These are phyloP conservation scores for Invenusta paracnida DNA, from an alignment of 2,888 invertebrate species.

Conservation along the genomic window DNA sequence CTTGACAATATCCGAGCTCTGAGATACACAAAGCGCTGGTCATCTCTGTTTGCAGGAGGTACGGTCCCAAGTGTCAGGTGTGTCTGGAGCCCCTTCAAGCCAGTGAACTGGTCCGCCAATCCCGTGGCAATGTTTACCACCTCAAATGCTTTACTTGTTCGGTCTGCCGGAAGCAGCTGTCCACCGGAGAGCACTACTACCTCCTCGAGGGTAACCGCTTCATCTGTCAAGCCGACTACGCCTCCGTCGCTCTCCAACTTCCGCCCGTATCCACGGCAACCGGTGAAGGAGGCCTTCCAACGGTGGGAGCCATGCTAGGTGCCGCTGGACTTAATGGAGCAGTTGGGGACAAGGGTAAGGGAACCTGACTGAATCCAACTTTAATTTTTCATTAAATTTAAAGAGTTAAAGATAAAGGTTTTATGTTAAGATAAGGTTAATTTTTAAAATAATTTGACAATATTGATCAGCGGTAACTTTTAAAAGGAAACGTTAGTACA, in stretches of 20 bases:
- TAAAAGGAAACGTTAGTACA: too few species aligned
- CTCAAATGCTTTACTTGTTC: conserved; percentile 38
- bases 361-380: too few species aligned
- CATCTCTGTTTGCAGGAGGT: conserved; percentile 22
- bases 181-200: conserved; percentile 42
- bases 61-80: conserved; percentile 38
- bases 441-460: too few species aligned
- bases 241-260: not conserved
- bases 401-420: too few species aligned
- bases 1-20: too few species aligned
- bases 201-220: conserved; percentile 35
- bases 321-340: too few species aligned
- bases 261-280: not conserved
- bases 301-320: not conserved
- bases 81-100: conserved; percentile 17
- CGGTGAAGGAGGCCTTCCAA: not conserved
- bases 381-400: too few species aligned
- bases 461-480: too few species aligned
- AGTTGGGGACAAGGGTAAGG: too few species aligned
- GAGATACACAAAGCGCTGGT: not conserved
- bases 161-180: conserved; percentile 36
- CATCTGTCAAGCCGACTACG: conserved; percentile 46
- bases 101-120: conserved; percentile 41
- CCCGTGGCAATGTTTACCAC: conserved; percentile 32
- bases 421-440: too few species aligned